Evolutionary conservation across 2,888 invertebrate genomes (phyloP), one percentile per base, ranked within the genome.

Genomic region (Xylocampa areola): DNA sequence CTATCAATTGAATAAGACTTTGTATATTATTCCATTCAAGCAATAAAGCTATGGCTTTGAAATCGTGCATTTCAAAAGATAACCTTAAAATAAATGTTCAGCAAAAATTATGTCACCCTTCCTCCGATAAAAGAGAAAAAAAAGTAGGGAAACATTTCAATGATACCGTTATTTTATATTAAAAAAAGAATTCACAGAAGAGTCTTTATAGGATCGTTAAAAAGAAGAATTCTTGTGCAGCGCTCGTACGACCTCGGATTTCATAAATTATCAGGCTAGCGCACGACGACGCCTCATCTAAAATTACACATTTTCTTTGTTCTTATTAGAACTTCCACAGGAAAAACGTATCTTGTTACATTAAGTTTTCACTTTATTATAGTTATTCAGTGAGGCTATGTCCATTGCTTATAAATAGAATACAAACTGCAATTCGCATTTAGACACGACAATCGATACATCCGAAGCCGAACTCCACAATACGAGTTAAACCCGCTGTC

Each of bases 401-500:
- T 21, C 21, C 21, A 21, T 5, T 21, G 21, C 21, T 21, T 16
- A 43, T 59, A 29, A 14, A 23, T 39, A 23, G 30, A 44, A 45
- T 25, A 7, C 41, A 41, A 65, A 45, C 33, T 25, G 10, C 16
- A 51, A 39, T 57, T 57, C 39, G 17, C 23, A 57, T 65, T 61
- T 54, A 55, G 40, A 32, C 17, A 14, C 45, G 29, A 49, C 52
- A 55, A 73, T 73, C 75, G 67, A 71, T 73, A 72, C 50, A 16
- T 30, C 23, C 40, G n/a, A 55, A 69, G 32, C 51, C 48, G 8
- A 51, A 64, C 47, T 71, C 35, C 19, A 68, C 47, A 63, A 65
- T 64, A 27, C 57, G 57, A 70, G 61, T 48, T 64, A 71, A 74
- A 40, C 63, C 65, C 64, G 51, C 57, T 43, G 68, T 67, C 67